Conservation (phyloP, 1,140 invertebrate species). For the Pachyrhynchus sulphureomaculatus region DNA sequence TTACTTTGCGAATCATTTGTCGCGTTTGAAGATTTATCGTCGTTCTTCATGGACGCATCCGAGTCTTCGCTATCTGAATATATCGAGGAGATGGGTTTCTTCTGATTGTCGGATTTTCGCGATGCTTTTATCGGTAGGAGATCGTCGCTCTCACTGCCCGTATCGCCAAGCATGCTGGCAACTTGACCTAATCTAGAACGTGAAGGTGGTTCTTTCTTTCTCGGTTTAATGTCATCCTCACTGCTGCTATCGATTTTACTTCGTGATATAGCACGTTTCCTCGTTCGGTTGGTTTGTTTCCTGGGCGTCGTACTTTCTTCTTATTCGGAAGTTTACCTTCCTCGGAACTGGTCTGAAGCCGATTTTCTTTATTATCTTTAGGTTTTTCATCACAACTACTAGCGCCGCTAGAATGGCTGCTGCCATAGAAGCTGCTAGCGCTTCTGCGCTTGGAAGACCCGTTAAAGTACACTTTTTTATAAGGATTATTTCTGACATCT, state of each 20-base stretch:
- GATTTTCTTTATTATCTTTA: slow-evolving; percentile 51
- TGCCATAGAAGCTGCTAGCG: slow-evolving; percentile 60
- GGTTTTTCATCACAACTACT: slow-evolving; percentile 59
- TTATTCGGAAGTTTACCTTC: slow-evolving; percentile 48
- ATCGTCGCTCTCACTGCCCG: slow-evolving; percentile 76
- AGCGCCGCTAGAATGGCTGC: slow-evolving; percentile 66
- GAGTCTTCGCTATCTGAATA: slow-evolving; percentile 73
- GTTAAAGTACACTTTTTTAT: slow-evolving; percentile 75
- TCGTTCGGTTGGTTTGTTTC: slow-evolving; percentile 30
- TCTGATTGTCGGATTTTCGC: slow-evolving; percentile 50
- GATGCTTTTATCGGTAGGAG: slow-evolving; percentile 61
- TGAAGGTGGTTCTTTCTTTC: slow-evolving; percentile 54
- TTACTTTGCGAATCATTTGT: slow-evolving; percentile 66
- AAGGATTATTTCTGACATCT: slow-evolving; percentile 63
- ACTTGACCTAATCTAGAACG: slow-evolving; percentile 63
- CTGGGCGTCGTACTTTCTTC: slow-evolving; percentile 30
- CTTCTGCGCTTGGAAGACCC: slow-evolving; percentile 67
- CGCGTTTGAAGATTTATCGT: slow-evolving; percentile 57
- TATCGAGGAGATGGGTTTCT: slow-evolving; percentile 59
- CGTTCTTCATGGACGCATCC: slow-evolving; percentile 52
- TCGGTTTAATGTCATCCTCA: slow-evolving; percentile 58
- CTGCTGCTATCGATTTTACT: slow-evolving; percentile 59
- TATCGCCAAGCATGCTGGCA: slow-evolving; percentile 66
- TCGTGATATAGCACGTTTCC: slow-evolving; percentile 44
- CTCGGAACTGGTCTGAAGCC: slow-evolving; percentile 41